Base-by-base conservation (phyloP, 2,888 invertebrate species). In the Mimumesa dahlbomi region DNA sequence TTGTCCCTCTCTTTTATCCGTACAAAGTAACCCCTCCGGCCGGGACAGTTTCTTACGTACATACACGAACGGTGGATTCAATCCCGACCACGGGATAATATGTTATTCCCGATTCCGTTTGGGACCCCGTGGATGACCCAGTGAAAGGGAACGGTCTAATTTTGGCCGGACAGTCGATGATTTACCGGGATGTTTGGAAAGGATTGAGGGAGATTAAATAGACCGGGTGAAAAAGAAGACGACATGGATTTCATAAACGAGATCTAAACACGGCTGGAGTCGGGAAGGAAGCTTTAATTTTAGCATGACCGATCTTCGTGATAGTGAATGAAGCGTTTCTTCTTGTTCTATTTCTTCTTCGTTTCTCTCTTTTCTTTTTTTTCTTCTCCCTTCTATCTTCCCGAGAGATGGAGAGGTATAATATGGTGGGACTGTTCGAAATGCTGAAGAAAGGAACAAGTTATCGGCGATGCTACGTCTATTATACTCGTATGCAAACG, bases 1-100 rank as follows among this genome's bases (percentile, higher is more conserved):
- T n/a, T 16, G 29, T 22, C 38, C 54, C 65, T 61, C 67, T 66
- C 72, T 48, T 71, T 69, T 58, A 34, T 42, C 49, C 52, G 72
- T 63, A 73, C 56, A 66, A 75, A 64, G 62, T 77, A 69, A 75
- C 73, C 81, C 80, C 70, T 7, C 50, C 69, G 67, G 42, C 25
- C 58, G 45, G 59, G 63, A 79, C 79, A 67, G 77, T 80, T 79
- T 71, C 77, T 77, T 73, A 54, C 66, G 31, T 53, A 45, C 48
- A 45, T 34, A 45, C 40, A 21, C 46, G 29, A n/a, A 19, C 36
- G 45, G 67, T 36, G 70, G 49, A 77, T 64, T 67, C 67, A 46
- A 64, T 77, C 57, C 53, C 43, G 22, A 11, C 14, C 31, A 19
- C 0, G 42, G 36, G 59, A 63, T 72, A 68, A 73, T 65, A 68